Evolutionary conservation across 2,797 vertebrate species (phyloP).

Genomic region (Pseudochromis fuscus): DNA sequence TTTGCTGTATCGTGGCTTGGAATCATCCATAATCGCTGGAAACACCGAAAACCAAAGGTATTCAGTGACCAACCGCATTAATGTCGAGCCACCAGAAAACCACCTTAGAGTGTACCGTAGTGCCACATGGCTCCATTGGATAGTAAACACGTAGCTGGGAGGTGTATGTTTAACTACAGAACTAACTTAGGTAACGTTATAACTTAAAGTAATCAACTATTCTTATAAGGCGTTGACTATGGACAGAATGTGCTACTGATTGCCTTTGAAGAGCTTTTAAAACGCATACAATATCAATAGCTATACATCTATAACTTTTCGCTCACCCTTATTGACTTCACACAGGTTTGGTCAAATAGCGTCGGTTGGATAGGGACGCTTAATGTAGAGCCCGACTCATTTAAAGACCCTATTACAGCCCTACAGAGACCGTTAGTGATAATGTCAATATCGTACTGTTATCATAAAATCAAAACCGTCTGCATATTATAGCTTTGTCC

Average conservation of each 20-base stretch:
- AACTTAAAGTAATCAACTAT: no score
- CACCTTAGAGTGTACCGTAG: no score
- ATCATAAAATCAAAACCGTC: not conserved
- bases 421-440: no score
- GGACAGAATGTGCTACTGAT: no score
- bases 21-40: conserved; percentile 84
- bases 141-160: conserved; percentile 1
- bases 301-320: not conserved
- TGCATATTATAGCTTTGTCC: conserved; percentile 58
- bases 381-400: not conserved
- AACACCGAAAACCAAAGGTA: not conserved
- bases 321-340: not conserved
- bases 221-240: no score
- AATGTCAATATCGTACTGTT: not conserved
- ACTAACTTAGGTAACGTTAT: no score
- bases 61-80: not conserved
- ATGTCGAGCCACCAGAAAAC: not conserved
- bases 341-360: not conserved
- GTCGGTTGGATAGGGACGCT: not conserved
- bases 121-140: conserved; percentile 3
- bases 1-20: conserved; percentile 91
- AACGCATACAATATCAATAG: not conserved
- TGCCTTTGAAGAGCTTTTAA: no score
- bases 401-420: not conserved
- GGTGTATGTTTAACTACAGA: no score